Evolutionary conservation across 2,113 vertebrate species (phyloP).

Genomic region (Petaurus breviceps): DNA sequence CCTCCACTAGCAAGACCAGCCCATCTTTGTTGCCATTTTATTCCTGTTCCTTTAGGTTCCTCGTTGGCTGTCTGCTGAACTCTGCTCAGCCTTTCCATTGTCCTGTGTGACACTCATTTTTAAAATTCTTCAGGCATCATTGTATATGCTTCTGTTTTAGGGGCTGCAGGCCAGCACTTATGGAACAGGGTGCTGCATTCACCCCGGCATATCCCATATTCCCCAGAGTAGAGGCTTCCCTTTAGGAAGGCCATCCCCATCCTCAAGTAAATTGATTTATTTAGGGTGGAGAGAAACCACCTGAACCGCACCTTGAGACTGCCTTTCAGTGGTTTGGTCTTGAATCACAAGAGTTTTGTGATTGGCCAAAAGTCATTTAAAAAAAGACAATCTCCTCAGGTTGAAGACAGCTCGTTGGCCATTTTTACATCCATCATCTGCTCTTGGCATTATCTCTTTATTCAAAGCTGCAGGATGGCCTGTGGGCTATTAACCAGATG

Average conservation of each 20-base stretch:
- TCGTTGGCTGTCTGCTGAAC: background rate
- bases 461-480: background rate
- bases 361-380: background rate
- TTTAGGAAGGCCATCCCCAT: constrained; percentile 33
- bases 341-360: constrained; percentile 10
- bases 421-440: background rate
- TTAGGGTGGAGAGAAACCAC: constrained; percentile 32
- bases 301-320: background rate
- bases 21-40: background rate
- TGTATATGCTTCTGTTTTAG: background rate
- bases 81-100: background rate
- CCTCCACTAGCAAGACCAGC: background rate
- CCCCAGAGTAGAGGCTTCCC: background rate
- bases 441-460: background rate
- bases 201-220: background rate
- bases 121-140: background rate
- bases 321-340: background rate
- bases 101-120: background rate
- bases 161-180: constrained; percentile 16
- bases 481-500: background rate
- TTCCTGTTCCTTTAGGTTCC: background rate
- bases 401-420: background rate
- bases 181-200: background rate
- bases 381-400: background rate
- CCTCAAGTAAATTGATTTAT: constrained; percentile 43